Evolutionary conservation across 2,888 invertebrate genomes (phyloP).

Genomic region (Cephus runcator): DNA sequence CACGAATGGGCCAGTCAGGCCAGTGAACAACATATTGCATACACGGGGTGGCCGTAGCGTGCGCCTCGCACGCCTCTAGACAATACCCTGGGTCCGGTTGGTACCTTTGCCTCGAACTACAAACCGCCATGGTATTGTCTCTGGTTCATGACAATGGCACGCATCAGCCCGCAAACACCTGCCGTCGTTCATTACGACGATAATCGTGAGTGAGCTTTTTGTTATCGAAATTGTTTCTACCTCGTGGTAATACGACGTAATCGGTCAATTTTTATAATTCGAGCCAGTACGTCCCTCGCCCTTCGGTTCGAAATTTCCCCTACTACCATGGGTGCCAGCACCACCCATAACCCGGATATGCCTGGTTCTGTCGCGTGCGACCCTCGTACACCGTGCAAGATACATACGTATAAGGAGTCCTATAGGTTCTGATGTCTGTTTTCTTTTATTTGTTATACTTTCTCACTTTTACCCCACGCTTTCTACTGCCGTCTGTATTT

Average conservation of each 20-base stretch:
- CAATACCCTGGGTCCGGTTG: slow-evolving; percentile 32
- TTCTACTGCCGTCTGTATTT: neutral
- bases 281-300: slow-evolving; percentile 9
- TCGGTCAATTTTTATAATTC: slow-evolving; percentile 42
- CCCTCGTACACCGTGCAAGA: neutral
- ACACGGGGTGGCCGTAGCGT: slow-evolving; percentile 41
- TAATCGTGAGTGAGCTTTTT: slow-evolving; percentile 54
- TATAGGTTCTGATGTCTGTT: neutral
- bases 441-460: neutral
- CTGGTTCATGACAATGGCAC: slow-evolving; percentile 29
- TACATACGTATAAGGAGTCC: neutral
- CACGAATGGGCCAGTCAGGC: neutral
- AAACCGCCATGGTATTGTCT: slow-evolving; percentile 46
- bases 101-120: neutral
- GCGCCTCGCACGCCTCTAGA: slow-evolving; percentile 42
- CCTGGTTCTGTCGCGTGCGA: neutral
- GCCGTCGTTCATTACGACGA: slow-evolving; percentile 54
- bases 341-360: neutral
- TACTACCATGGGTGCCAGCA: neutral
- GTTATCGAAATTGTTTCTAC: slow-evolving; percentile 43
- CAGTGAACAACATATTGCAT: slow-evolving; percentile 56
- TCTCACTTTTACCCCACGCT: neutral
- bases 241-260: slow-evolving; percentile 21
- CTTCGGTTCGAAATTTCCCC: neutral
- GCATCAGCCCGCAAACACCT: slow-evolving; percentile 53